Base-by-base conservation (phyloP, 2,797 vertebrate species). In the Sebastes baramenuke region DNA sequence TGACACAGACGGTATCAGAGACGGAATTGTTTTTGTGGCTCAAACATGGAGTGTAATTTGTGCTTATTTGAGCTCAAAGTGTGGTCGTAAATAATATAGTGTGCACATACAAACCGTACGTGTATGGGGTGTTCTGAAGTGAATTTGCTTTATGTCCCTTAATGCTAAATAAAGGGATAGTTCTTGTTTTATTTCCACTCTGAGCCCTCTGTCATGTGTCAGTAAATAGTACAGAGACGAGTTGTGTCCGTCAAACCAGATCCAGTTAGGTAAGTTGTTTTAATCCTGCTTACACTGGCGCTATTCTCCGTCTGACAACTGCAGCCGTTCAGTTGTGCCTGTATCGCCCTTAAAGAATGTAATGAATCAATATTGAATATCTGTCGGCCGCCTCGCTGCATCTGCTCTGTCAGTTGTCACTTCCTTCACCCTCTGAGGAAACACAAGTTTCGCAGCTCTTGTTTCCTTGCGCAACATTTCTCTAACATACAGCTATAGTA, bases 401-500 rank as follows among this genome's bases (percentile, higher is more conserved):
- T 93, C 87, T 92, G 91, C 81, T 85, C 84, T 20, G 89, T 91
- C 92, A 91, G 92, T 94, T 94, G 92, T 91, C 86, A 89, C 90
- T 90, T 93, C 91, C 91, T 88, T 88, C 84, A 66, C 59, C 62
- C 66, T 67, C 79, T 87, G 81, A 88, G 81, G 88, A 89, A 89
- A 86, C 80, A 75, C 80, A 82, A 79, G 90, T 92, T 92, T 92
- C 89, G 83, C 91, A 93, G 91, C 87, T 92, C 87, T 84, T 83
- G 60, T 92, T 91, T 92, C 84, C 85, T 92, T 88, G 79, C 54
- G 74, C 79, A 91, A 91, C 77, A 89, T 82, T 84, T 85, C 76
- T 72, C 27, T 38, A 72, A 88, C 76, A 77, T 77, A 59, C 30
- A 80, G 71, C 34, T 20, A 54, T 34, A 55, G 65, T 42, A 67